Base-by-base conservation (phyloP, 2,797 vertebrate genomes). In the Parauchenoglanis punctatus region DNA sequence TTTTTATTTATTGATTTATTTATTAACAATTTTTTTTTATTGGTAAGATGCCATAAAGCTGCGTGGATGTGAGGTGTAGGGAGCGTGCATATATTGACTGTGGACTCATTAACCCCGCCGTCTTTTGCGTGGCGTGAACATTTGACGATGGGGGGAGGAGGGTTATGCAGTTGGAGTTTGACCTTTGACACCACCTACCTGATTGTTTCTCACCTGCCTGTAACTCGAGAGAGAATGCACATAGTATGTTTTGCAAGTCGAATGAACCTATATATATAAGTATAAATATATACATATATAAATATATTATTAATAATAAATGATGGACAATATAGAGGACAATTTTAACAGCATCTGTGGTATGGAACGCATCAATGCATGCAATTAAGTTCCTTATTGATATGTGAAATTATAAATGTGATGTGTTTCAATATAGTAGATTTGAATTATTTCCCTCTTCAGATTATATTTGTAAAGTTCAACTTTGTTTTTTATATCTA, bases 281-380 rank as follows among this genome's bases (percentile, higher is more conserved):
- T 92, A 94, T 94, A 92, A 94, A 94, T 92, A 92, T 91, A 92
- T 89, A 88, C 89, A 90, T 86, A 92, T 89, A 93, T 93, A 91
- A 92, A 91, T 92, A 92, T 94, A 93, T 90, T 92, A 93, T 88
- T 93, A 93, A 92, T 92, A 90, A 90, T 89, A 92, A 83, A 92
- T 89, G 92, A 92, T 91, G 93, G 91, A 92, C 91, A 92, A 91
- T 90, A 91, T 90, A 67, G 65, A 90, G 89, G 94, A 93, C 88
- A 93, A 94, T 95, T 96, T 96, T 94, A 96, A 96, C 95, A 96
- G 96, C 95, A 96, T 97, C 95, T 95, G 95, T 94, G 94, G 94
- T 95, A 96, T 80, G 95, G 95, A 96, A 96, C 95, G 96, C 96
- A 96, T 96, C 96, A 94, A 92, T 96, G 96, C 96, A 97, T 96